Percentiles rank a stretch among this genome's conserved stretches.
Evolutionary conservation across 2,888 invertebrate species (phyloP).

Genomic region (Lasioglossum zephyrum): DNA sequence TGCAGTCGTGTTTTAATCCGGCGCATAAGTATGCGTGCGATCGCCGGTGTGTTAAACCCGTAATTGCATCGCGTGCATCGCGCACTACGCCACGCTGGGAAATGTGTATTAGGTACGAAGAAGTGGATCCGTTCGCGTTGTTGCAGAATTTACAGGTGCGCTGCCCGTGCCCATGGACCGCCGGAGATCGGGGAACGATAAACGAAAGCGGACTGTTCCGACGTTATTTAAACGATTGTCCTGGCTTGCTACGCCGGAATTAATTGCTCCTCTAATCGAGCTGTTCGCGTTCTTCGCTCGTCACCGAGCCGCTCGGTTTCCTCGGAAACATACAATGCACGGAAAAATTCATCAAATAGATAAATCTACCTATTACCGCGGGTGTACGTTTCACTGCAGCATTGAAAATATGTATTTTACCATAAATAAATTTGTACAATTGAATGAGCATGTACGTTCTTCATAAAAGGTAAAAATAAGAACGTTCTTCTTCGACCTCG

Average conservation of each 20-base stretch:
- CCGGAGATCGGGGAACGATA: slow-evolving; percentile 9
- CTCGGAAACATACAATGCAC: neutral
- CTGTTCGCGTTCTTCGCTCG: neutral
- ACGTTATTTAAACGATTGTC: slow-evolving; percentile 12
- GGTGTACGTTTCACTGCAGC: no score
- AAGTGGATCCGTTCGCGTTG: slow-evolving; percentile 18
- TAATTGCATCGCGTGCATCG: slow-evolving; percentile 51
- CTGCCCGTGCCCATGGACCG: neutral
- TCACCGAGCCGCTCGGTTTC: neutral
- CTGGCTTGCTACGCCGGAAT: neutral
- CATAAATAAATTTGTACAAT: no score
- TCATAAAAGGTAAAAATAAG: no score
- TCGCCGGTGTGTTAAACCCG: slow-evolving; percentile 35
- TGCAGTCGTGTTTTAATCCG: slow-evolving; percentile 39
- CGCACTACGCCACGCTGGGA: slow-evolving; percentile 13
- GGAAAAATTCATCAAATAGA: neutral
- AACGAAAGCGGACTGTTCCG: neutral
- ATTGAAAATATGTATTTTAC: no score
- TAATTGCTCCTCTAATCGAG: slow-evolving; percentile 9
- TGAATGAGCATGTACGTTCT: no score
- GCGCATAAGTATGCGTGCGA: slow-evolving; percentile 31
- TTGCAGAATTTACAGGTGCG: slow-evolving; percentile 26
- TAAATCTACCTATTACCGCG: no score
- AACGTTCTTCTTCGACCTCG: no score
- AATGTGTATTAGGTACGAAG: slow-evolving; percentile 28